Conservation (phyloP, 2,888 invertebrate genomes). For the Thereva unica region DNA sequence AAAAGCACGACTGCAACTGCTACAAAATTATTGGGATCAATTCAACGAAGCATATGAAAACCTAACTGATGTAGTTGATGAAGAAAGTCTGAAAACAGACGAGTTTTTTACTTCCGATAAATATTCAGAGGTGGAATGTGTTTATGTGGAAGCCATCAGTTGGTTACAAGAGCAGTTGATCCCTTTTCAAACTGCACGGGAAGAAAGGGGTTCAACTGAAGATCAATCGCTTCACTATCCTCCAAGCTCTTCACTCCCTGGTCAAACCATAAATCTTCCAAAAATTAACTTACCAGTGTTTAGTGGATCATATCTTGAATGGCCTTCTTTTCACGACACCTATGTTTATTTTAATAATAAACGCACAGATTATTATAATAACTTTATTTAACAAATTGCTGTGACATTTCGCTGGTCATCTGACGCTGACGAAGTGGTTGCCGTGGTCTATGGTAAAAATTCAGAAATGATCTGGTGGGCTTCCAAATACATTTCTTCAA, state of each 20-base stretch:
- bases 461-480: too few species aligned
- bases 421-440: too few species aligned
- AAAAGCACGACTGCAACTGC: not conserved
- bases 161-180: not conserved
- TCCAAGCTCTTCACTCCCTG: not conserved
- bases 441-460: too few species aligned
- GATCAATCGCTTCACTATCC: not conserved
- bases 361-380: too few species aligned
- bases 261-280: not conserved
- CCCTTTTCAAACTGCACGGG: not conserved
- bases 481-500: too few species aligned
- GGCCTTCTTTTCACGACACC: not conserved
- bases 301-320: not conserved
- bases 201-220: not conserved
- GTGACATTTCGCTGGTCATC: too few species aligned
- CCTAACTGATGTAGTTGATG: not conserved
- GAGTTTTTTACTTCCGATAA: not conserved
- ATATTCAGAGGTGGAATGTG: not conserved
- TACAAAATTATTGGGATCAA: not conserved
- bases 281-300: not conserved
- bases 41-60: not conserved
- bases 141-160: too few species aligned
- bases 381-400: too few species aligned
- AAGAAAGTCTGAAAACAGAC: not conserved
- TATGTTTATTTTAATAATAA: too few species aligned